Percentiles rank a stretch among this genome's conserved stretches.
phyloP scores from a whole-genome alignment of 2,113 vertebrate genomes.

The Anarhynchus alexandrinus region DNA sequence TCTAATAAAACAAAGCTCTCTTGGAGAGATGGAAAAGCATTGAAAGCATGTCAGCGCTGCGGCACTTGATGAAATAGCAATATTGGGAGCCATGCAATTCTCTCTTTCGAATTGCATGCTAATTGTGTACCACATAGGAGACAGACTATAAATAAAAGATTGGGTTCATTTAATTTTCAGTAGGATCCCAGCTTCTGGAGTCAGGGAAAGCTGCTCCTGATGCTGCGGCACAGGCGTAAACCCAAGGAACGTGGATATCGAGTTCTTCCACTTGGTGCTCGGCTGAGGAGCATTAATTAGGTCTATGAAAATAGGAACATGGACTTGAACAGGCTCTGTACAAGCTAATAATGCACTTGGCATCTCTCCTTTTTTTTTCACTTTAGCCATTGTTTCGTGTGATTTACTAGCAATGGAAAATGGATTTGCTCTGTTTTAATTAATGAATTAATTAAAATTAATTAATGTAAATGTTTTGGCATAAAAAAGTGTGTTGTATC shows the following conservation, averaged over 20 bases:
- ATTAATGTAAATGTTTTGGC: neutral
- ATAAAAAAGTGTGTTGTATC: neutral
- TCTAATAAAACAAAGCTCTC: neutral
- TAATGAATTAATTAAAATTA: neutral
- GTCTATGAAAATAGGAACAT: too few species aligned
- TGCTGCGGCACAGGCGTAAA: neutral
- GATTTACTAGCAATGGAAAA: neutral
- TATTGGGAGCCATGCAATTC: accelerated
- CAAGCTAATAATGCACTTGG: accelerated
- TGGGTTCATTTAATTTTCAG: constrained; percentile 8
- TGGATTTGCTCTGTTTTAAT: neutral
- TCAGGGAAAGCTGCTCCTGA: neutral
- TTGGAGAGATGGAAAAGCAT: too few species aligned
- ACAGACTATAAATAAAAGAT: neutral
- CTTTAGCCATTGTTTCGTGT: neutral
- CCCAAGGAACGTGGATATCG: accelerated
- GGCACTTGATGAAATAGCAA: neutral
- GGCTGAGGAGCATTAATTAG: accelerated
- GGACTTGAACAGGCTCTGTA: neutral
- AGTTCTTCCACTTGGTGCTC: neutral
- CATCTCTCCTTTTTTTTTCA: neutral
- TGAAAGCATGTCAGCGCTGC: too few species aligned
- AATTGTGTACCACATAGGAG: accelerated
- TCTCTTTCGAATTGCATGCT: accelerated
- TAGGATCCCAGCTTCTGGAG: neutral